Evolutionary conservation across 2,888 invertebrate genomes (phyloP), one percentile per base, ranked within the genome.

Genomic region (Mylabris sibirica): DNA sequence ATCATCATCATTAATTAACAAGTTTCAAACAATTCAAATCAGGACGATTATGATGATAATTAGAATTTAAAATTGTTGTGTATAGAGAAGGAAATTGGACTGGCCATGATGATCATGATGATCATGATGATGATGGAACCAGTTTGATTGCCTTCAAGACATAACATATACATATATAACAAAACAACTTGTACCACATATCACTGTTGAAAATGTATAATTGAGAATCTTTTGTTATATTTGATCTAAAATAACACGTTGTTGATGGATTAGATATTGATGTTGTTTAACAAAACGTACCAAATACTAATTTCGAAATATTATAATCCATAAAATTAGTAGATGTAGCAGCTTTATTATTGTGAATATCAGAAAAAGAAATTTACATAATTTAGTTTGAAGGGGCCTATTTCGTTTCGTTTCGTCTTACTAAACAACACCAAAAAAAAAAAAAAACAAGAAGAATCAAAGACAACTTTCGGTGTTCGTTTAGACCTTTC

Each of bases 311-410:
- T 57, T 57, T 24, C 5, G 24, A 57, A 53, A 53, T 53, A 20
- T 20, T 53, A 22, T 53, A 57, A 57, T 57, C 41, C 17, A 14
- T 57, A 53, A 49, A 44, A 64, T 59, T 53, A 69, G 59, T 49
- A 4, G 61, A n/a, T 22, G 14, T 9, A 22, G 9, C 63, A 60
- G 63, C 35, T 63, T 61, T 22, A 57, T 38, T 65, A 61, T 49
- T 59, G 53, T 67, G 64, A 67, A 60, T 17, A 59, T 67, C 30
- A 30, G 30, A 64, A 67, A 38, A 38, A 59, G 66, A 67, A 68
- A 74, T 74, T 74, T 72, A 68, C 72, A 74, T 74, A 74, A 74
- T 74, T 71, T 61, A 38, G 64, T 9, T 24, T n/a, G n/a, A n/a
- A 3, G 57, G 24, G 12, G 24, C 24, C 3, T 22, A 3, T 57